Percentiles rank a stretch among this genome's conserved stretches.
Evolutionary conservation across 2,797 vertebrate genomes (phyloP).

Genomic region (Pogonophryne albipinna): DNA sequence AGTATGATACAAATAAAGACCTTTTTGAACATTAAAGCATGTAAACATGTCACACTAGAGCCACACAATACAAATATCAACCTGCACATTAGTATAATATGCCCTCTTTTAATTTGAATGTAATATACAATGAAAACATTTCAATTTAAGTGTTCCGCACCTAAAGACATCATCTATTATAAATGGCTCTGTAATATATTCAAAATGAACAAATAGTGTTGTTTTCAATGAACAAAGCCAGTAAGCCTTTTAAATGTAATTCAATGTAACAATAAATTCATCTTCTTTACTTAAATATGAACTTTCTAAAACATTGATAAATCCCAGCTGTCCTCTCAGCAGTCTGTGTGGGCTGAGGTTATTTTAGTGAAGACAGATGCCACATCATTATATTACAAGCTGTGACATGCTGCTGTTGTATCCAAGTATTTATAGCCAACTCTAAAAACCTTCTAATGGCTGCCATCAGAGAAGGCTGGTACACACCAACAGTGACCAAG

Average conservation of each 20-base stretch:
- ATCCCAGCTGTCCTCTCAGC: neutral
- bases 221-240: constrained; percentile 2
- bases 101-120: too few species aligned
- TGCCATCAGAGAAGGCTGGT: constrained; percentile 35
- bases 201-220: neutral
- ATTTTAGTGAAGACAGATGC: constrained; percentile 47
- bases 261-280: constrained; percentile 27
- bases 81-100: too few species aligned
- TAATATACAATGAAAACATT: too few species aligned
- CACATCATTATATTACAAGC: constrained; percentile 47
- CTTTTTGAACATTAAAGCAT: too few species aligned
- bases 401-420: constrained; percentile 36
- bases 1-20: too few species aligned
- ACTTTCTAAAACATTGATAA: constrained; percentile 17
- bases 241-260: neutral
- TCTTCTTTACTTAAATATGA: too few species aligned
- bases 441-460: constrained; percentile 44
- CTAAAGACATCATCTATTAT: neutral
- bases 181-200: neutral
- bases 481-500: constrained; percentile 24
- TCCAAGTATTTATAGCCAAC: constrained; percentile 60
- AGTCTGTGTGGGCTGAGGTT: constrained; percentile 20
- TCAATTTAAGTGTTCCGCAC: neutral
- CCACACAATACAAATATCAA: too few species aligned
- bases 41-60: too few species aligned